Conservation (phyloP, 2,888 invertebrate genomes). For the Pterostichus madidus region DNA sequence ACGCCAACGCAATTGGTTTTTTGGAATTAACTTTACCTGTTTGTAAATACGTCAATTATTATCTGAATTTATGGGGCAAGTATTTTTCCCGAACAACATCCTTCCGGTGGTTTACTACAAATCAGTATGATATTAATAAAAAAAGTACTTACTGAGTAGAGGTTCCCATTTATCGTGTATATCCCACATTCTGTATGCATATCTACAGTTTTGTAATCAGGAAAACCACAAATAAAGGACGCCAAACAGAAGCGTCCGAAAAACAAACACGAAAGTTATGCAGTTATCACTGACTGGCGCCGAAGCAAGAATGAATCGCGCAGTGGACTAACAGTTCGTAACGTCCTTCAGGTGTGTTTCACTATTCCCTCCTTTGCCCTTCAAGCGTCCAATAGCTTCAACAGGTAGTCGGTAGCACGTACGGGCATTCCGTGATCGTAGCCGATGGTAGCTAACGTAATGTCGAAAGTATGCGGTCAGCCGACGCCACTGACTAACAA, state of each 20-base stretch:
- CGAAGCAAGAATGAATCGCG: not conserved
- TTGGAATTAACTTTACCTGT: not conserved
- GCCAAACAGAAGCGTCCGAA: not conserved
- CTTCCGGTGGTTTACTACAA: not conserved
- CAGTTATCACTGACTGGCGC: not conserved
- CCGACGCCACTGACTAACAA: slow-evolving; percentile 40
- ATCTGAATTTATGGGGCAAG: slow-evolving; percentile 2
- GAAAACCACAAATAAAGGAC: not conserved
- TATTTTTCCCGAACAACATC: slow-evolving; percentile 2
- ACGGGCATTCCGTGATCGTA: slow-evolving; percentile 47
- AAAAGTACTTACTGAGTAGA: slow-evolving; percentile 24
- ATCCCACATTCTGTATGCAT: slow-evolving; percentile 63
- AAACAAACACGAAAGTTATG: not conserved
- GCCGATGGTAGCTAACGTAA: slow-evolving; percentile 41
- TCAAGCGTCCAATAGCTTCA: not conserved
- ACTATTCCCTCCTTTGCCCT: slow-evolving; percentile 1
- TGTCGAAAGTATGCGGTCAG: slow-evolving; percentile 56
- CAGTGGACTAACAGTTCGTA: slow-evolving; percentile 12
- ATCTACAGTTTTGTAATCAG: not conserved
- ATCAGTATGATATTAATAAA: not conserved
- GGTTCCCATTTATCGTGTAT: slow-evolving; percentile 58
- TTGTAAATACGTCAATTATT: not conserved
- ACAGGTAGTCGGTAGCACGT: slow-evolving; percentile 51
- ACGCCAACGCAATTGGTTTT: slow-evolving; percentile 28
- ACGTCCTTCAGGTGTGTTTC: slow-evolving; percentile 34